Base-by-base conservation (phyloP, 2,797 vertebrate genomes). In the Microhierax caerulescens region DNA sequence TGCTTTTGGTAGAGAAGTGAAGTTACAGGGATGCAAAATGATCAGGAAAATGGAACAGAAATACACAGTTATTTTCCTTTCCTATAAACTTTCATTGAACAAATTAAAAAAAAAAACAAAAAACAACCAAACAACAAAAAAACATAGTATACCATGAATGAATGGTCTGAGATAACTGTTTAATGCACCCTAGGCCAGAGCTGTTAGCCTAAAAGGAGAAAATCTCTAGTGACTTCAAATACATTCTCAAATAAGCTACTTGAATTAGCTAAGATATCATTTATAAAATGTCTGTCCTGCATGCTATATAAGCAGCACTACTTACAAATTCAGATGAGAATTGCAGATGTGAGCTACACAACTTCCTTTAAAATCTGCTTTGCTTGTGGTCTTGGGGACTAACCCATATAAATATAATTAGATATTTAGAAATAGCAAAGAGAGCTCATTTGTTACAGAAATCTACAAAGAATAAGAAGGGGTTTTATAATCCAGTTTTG, bases 361-460 rank as follows among this genome's bases (percentile, higher is more conserved):
- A 63, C 75, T 93, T 90, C 76, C 85, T 50, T 77, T 75, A 56
- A 68, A 88, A 56, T 67, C 57, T 80, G 47, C 74, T 91, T 82
- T 94, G 61, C 85, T 95, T 92, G 80, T 91, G 93, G 91, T 88
- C 86, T 89, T 88, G 80, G 83, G 85, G 78, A 80, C 69, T 65
- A 88, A 74, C 50, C 78, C 74, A 86, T 65, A 68, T 68, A 79
- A 76, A 94, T 83, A 85, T 76, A 83, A 96, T 95, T 34, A 48
- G 81, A 85, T 68, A 73, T 68, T 88, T 50, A 80, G 43, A 76
- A 91, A 93, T 32, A 86, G 79, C 68, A 78, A 95, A 91, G 85
- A 73, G 72, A 74, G 24, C 68, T 75, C 51, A 81, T 54, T 53
- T 88, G 50, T 92, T 74, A 90, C 43, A 79, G 59, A 80, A 84